These are phyloP conservation scores for Miniopterus natalensis DNA, from an alignment of 2,113 vertebrate species.

Conservation along the genomic window DNA sequence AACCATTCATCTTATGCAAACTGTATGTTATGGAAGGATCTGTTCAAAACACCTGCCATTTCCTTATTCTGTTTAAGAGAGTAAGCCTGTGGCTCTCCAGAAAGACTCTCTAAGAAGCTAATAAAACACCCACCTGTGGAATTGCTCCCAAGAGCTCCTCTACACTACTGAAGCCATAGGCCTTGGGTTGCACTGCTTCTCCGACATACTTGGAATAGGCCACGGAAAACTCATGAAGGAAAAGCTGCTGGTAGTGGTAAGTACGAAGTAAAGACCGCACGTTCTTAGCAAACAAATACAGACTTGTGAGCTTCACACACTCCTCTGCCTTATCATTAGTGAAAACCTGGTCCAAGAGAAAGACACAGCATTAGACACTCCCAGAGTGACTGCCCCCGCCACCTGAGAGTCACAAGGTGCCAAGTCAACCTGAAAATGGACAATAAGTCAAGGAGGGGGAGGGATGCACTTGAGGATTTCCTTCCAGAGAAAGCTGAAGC, in stretches of 20 bases:
- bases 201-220: constrained; percentile 96
- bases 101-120: neutral
- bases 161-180: constrained; percentile 91
- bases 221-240: constrained; percentile 94
- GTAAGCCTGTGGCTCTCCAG: neutral
- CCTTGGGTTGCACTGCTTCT: constrained; percentile 91
- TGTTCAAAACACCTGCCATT: neutral
- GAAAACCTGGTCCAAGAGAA: constrained; percentile 89
- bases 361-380: neutral
- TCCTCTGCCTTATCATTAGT: constrained; percentile 87
- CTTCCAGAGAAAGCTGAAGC: neutral
- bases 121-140: constrained; percentile 91
- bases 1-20: neutral
- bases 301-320: constrained; percentile 93
- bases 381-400: neutral
- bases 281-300: constrained; percentile 96
- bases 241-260: constrained; percentile 99
- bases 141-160: constrained; percentile 96
- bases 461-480: neutral
- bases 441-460: too few relatives aligned
- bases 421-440: neutral
- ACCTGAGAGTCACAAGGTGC: neutral
- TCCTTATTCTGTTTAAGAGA: neutral
- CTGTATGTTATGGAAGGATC: neutral
- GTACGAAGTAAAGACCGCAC: constrained; percentile 96